Percentiles rank a stretch among this genome's conserved stretches.
phyloP scores from a whole-genome alignment of 2,113 vertebrate genomes.

The Halcyon senegalensis region DNA sequence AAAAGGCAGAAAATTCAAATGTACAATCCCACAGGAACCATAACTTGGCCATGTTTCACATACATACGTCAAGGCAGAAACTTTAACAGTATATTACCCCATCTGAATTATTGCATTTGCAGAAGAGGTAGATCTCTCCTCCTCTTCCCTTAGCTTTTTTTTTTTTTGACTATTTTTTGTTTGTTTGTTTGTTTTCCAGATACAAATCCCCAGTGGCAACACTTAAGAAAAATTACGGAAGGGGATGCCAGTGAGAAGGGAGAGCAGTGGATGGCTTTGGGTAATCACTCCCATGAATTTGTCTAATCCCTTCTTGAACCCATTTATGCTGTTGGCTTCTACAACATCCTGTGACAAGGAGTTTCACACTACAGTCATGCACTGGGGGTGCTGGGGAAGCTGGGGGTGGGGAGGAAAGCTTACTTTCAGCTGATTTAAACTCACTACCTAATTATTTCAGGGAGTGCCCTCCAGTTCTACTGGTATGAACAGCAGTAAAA shows the following conservation, averaged over 20 bases:
- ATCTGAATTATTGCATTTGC: constrained; percentile 1
- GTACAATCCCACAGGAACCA: constrained; percentile 66
- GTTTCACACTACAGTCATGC: neutral
- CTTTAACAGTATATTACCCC: neutral
- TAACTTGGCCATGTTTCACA: constrained; percentile 63
- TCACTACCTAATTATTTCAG: neutral
- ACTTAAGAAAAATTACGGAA: neutral
- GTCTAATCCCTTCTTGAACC: constrained; percentile 58
- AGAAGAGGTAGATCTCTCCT: constrained; percentile 11
- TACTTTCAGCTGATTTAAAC: neutral
- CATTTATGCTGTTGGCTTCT: constrained; percentile 43
- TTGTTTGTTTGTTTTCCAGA: neutral
- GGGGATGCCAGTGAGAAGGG: neutral
- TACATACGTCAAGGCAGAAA: constrained; percentile 45
- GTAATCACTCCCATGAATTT: constrained; percentile 16
- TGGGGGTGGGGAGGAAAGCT: neutral
- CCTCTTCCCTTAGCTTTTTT: neutral
- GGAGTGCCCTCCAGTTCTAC: neutral
- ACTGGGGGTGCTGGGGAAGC: neutral
- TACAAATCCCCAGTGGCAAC: neutral
- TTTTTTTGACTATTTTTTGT: neutral
- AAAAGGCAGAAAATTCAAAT: constrained; percentile 60
- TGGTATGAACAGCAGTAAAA: neutral
- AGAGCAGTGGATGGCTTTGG: neutral
- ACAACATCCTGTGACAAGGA: constrained; percentile 49